These are phyloP conservation scores for Callyntrura guangdongensis DNA, from an alignment of 2,888 invertebrate genomes.

Conservation along the genomic window DNA sequence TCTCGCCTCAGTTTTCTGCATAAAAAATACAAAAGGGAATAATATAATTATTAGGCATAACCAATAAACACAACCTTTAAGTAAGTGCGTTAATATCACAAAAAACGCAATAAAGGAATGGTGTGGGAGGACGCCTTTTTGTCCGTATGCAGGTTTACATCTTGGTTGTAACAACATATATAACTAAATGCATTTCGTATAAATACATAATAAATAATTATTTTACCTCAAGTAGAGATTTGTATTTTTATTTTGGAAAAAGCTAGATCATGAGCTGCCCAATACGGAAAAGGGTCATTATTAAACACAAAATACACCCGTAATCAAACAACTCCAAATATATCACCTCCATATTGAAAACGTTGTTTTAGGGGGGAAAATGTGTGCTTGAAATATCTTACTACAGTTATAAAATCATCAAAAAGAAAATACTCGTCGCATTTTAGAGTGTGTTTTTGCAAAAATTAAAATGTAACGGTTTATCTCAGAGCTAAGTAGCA, in stretches of 20 bases:
- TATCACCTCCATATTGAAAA: conserved; percentile 69
- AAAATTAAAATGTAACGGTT: conserved; percentile 23
- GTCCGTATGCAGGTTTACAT: not conserved
- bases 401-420: conserved; percentile 48
- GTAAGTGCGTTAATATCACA: not conserved
- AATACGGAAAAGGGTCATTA: conserved; percentile 59
- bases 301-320: conserved; percentile 26
- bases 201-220: conserved; percentile 55
- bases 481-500: not conserved
- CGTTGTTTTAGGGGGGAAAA: conserved; percentile 21
- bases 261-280: conserved; percentile 23
- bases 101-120: conserved; percentile 20
- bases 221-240: conserved; percentile 60
- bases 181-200: conserved; percentile 23
- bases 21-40: conserved; percentile 45
- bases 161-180: conserved; percentile 6
- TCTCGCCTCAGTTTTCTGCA: conserved; percentile 82
- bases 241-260: conserved; percentile 45
- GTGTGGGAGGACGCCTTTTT: not conserved
- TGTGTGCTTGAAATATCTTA: not conserved
- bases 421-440: not conserved
- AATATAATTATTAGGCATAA: conserved; percentile 24
- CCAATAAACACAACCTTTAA: conserved; percentile 11
- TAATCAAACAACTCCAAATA: conserved; percentile 70
- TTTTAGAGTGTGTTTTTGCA: not conserved